Evolutionary conservation across 2,888 invertebrate genomes (phyloP), one percentile per base, ranked within the genome.

Genomic region (Stenodema calcarata): DNA sequence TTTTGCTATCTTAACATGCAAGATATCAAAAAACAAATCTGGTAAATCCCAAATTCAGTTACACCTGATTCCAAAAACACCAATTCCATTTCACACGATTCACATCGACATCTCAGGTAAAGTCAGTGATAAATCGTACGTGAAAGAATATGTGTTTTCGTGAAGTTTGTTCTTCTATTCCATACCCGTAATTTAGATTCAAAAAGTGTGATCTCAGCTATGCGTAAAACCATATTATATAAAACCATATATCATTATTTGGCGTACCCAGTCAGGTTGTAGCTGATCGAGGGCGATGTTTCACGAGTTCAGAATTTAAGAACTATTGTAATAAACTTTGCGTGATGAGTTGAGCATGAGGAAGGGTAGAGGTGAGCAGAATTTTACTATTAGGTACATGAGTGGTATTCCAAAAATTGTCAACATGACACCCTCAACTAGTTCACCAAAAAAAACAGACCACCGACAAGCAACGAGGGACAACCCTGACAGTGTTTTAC

Each of bases 21-120:
- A n/a, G n/a, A n/a, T n/a, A n/a, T n/a, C n/a, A n/a, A n/a, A n/a
- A n/a, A n/a, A n/a, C n/a, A n/a, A n/a, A n/a, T n/a, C n/a, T n/a
- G n/a, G n/a, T n/a, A 42, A 80, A 80, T 18, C 80, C 9, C 80
- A 80, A 80, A 80, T 80, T 27, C 80, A 18, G 47, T 23, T 80
- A 18, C 80, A 80, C 12, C 80, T 50, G 14, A 80, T 47, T 23
- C 47, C 28, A n/a, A 80, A 80, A 42, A 50, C 50, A 11, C 47
- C 80, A 27, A 80, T 80, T 18, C 80, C 80, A 18, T 80, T 80
- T 80, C 80, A 80, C 23, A 80, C 47, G n/a, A 28, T 80, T 9
- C 80, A 80, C 50, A 47, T 80, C 7, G 80, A 47, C 28, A 80
- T 80, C 47, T 76, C 76, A 16, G 80, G 80, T 11, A 47, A 80